Evolutionary conservation across 1,140 invertebrate species (phyloP).

Genomic region (Heterodera carotae): DNA sequence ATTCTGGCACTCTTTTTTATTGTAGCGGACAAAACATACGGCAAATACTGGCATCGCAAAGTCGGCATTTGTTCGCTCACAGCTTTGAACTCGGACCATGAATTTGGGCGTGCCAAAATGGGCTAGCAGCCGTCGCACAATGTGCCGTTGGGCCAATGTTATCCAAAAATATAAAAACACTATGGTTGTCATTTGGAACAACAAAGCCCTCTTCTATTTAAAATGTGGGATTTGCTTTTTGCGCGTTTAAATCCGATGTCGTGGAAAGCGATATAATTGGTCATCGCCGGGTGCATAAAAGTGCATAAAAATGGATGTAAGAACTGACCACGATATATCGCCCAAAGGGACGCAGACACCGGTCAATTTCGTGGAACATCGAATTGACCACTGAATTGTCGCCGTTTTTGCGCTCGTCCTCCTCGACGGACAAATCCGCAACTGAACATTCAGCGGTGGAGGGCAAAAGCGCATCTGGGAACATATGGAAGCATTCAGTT

Average conservation of each 20-base stretch:
- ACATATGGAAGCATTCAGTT: neutral
- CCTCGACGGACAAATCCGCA: neutral
- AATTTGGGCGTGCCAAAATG: slow-evolving; percentile 42
- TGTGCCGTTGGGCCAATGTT: slow-evolving; percentile 57
- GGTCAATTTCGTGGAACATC: slow-evolving; percentile 50
- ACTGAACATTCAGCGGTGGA: slow-evolving; percentile 13
- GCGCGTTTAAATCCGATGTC: too few species aligned
- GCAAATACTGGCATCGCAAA: slow-evolving; percentile 61
- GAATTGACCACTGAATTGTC: slow-evolving; percentile 34
- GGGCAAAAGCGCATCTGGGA: slow-evolving; percentile 53
- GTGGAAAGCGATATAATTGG: too few species aligned
- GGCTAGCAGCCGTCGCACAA: slow-evolving; percentile 45
- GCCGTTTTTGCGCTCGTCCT: neutral
- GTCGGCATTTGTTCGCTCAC: slow-evolving; percentile 47
- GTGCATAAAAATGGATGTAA: neutral
- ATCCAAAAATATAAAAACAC: slow-evolving; percentile 34
- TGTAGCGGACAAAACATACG: neutral
- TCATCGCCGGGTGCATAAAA: too few species aligned
- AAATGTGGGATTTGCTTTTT: slow-evolving; percentile 19
- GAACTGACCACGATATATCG: slow-evolving; percentile 29
- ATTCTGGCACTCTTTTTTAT: neutral
- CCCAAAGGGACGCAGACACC: slow-evolving; percentile 29
- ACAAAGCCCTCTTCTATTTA: neutral
- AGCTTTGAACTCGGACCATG: slow-evolving; percentile 53
- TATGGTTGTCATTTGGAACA: too few species aligned